These are phyloP conservation scores for Chrysotoxum bicinctum DNA, from an alignment of 2,888 invertebrate genomes.

Conservation along the genomic window DNA sequence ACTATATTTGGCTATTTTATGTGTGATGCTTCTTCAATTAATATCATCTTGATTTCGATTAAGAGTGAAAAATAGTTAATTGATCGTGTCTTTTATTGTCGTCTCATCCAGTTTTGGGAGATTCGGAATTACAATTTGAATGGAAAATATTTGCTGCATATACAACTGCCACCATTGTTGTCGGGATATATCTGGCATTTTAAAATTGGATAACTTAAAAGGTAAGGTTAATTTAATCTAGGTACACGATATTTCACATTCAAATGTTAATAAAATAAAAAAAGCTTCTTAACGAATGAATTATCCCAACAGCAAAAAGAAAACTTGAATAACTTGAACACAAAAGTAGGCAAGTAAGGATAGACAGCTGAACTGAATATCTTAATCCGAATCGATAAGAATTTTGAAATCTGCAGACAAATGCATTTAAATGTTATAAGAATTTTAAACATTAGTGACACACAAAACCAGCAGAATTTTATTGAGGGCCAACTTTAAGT, in stretches of 20 bases:
- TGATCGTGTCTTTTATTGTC: conserved; percentile 47
- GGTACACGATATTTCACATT: neutral
- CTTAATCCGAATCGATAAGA: neutral
- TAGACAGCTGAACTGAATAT: neutral
- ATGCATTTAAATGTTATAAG: neutral
- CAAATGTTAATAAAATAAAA: conserved; percentile 12
- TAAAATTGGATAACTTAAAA: conserved; percentile 70
- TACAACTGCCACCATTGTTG: conserved; percentile 64
- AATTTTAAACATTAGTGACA: neutral
- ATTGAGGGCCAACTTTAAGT: neutral
- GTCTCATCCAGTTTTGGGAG: conserved; percentile 54
- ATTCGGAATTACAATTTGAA: conserved; percentile 67
- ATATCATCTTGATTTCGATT: conserved; percentile 50
- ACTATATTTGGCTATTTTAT: conserved; percentile 10
- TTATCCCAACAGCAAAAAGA: neutral
- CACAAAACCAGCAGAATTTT: neutral
- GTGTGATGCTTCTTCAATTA: conserved; percentile 49
- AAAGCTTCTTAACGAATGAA: conserved; percentile 3
- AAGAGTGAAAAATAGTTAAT: conserved; percentile 44
- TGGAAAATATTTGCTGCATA: conserved; percentile 70
- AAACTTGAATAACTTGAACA: conserved; percentile 20
- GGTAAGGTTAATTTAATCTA: conserved; percentile 34
- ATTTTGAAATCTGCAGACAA: neutral
- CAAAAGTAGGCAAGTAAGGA: neutral
- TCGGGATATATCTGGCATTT: conserved; percentile 66